phyloP scores from a whole-genome alignment of 2,888 invertebrate species.

The Augochlorella aurata region DNA sequence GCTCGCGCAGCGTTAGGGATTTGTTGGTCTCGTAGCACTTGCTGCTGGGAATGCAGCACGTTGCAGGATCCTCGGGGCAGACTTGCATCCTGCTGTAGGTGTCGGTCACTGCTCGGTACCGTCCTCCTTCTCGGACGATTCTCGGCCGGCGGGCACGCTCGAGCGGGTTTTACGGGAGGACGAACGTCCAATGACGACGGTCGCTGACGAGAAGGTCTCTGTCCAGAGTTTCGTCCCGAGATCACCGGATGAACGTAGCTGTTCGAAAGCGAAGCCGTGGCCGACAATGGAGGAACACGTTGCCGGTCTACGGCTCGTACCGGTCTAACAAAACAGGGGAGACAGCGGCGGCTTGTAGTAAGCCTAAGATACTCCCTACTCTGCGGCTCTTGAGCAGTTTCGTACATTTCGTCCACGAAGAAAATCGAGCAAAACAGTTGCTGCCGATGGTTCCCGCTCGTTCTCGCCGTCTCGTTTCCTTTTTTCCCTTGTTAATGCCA shows the following conservation, averaged over 20 bases:
- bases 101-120: background rate
- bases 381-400: conserved; percentile 26
- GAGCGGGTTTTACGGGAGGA: background rate
- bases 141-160: no score
- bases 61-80: conserved; percentile 48
- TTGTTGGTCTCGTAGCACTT: conserved; percentile 53
- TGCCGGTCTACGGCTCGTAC: conserved; percentile 68
- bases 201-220: background rate
- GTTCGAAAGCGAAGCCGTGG: conserved; percentile 21
- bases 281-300: conserved; percentile 39
- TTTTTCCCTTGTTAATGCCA: background rate
- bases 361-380: conserved; percentile 70
- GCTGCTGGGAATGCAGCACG: conserved; percentile 14
- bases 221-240: background rate
- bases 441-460: background rate
- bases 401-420: conserved; percentile 36
- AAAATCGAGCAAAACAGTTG: background rate
- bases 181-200: background rate
- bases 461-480: background rate
- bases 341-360: conserved; percentile 73
- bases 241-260: background rate
- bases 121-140: background rate
- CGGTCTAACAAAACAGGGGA: conserved; percentile 68
- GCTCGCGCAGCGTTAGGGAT: conserved; percentile 83
- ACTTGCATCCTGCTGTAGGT: conserved; percentile 65